Percentiles rank a stretch among this genome's conserved stretches.
phyloP scores from a whole-genome alignment of 2,113 vertebrate species.

The Pandion haliaetus region DNA sequence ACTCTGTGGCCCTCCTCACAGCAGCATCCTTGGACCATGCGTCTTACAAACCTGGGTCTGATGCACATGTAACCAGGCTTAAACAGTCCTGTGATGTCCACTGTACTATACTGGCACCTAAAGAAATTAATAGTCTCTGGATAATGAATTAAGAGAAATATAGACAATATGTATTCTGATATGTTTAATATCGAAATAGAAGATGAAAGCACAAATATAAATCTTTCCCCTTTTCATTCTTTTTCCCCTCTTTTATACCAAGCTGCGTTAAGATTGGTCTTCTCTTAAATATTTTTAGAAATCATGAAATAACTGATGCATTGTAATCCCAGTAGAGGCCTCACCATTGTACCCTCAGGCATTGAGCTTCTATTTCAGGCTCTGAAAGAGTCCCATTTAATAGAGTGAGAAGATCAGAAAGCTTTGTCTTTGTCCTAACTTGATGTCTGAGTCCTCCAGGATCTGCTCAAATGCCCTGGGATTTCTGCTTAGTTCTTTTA shows the following conservation, averaged over 20 bases:
- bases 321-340: not conserved
- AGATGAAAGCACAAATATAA: not conserved
- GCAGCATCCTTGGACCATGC: not conserved
- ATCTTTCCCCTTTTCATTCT: not conserved
- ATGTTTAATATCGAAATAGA: not conserved
- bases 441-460: slow-evolving; percentile 12
- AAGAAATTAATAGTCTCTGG: not conserved
- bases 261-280: not conserved
- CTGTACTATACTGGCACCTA: not conserved
- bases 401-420: slow-evolving; percentile 36
- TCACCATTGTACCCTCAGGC: slow-evolving; percentile 18
- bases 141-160: not conserved
- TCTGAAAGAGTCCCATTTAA: not conserved
- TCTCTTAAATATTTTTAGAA: slow-evolving; percentile 45
- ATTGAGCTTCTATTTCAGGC: slow-evolving; percentile 28
- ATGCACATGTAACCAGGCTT: not conserved
- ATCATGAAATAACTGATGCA: slow-evolving; percentile 44
- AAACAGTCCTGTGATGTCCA: not conserved
- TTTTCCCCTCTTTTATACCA: not conserved
- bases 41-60: not conserved
- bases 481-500: not conserved
- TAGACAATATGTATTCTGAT: not conserved
- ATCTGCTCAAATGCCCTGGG: not conserved
- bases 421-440: slow-evolving; percentile 28
- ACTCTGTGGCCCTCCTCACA: not conserved